A percentile compares a stretch with the other conserved stretches of the same genome.
Evolutionary conservation across 2,797 vertebrate species (phyloP).

Genomic region (Bryconaethiops microstoma): DNA sequence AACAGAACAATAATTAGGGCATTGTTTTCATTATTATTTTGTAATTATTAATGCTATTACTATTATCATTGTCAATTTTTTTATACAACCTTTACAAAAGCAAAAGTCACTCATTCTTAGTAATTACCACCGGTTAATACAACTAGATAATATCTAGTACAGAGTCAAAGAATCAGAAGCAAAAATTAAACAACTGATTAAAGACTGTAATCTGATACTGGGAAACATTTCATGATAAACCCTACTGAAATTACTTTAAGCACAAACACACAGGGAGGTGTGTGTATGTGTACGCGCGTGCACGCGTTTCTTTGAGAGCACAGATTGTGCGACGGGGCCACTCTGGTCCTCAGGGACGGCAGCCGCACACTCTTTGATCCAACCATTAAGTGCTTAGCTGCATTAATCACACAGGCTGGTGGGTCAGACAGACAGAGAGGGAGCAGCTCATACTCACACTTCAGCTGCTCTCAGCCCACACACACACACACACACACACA

Average conservation of each 20-base stretch:
- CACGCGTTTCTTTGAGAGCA: constrained; percentile 1
- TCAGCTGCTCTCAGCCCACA: neutral
- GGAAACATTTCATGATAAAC: neutral
- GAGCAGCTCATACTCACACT: constrained; percentile 33
- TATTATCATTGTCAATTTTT: no score
- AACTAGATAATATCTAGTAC: neutral
- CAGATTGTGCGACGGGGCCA: constrained; percentile 10
- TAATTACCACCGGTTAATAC: neutral
- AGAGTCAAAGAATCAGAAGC: neutral
- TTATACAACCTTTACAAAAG: no score
- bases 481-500: neutral
- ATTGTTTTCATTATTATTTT: no score
- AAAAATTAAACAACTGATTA: neutral
- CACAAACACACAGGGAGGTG: neutral
- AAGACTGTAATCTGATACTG: neutral
- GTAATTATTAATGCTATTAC: no score
- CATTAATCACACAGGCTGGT: constrained; percentile 70
- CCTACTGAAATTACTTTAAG: neutral
- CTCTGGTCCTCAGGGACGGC: constrained; percentile 59
- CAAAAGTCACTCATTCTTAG: no score
- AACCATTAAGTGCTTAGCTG: constrained; percentile 67
- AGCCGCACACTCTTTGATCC: constrained; percentile 67
- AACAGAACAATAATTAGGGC: no score
- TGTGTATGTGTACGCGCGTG: neutral
- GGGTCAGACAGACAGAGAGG: constrained; percentile 63